Conservation (phyloP, 2,113 vertebrate genomes). For the Falcunculus frontatus region DNA sequence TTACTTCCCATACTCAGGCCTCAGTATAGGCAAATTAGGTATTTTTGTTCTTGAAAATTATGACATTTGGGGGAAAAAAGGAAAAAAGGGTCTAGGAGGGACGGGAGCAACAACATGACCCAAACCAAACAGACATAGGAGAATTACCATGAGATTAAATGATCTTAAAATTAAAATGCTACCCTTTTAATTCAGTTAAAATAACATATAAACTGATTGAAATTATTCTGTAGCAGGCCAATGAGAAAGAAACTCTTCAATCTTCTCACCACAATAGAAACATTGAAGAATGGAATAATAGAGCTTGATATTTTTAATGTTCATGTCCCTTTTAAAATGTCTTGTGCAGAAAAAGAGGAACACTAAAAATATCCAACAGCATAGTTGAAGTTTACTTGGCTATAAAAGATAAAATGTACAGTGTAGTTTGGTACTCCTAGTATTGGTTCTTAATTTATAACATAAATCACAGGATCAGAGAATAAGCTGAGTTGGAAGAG, state of each 20-base stretch:
- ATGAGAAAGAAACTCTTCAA: not conserved
- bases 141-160: not conserved
- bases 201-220: not conserved
- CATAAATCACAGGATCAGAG: not conserved
- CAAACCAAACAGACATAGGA: not conserved
- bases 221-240: not conserved
- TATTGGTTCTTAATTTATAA: not conserved
- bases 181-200: not conserved
- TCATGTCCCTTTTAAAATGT: not conserved
- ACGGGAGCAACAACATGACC: accelerated
- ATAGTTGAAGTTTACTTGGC: not conserved
- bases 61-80: accelerated
- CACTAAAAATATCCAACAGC: not conserved
- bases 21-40: not conserved
- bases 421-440: not conserved
- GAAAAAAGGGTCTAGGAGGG: not conserved
- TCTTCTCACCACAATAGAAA: not conserved
- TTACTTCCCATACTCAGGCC: not conserved
- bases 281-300: not conserved
- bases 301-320: not conserved
- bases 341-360: not conserved
- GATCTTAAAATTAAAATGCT: not conserved
- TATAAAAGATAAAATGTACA: not conserved
- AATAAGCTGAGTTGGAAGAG: not conserved
- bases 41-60: not conserved